Percentiles rank a stretch among this genome's conserved stretches.
Conservation (phyloP, 2,888 invertebrate species). For the Nomada goodeniana region DNA sequence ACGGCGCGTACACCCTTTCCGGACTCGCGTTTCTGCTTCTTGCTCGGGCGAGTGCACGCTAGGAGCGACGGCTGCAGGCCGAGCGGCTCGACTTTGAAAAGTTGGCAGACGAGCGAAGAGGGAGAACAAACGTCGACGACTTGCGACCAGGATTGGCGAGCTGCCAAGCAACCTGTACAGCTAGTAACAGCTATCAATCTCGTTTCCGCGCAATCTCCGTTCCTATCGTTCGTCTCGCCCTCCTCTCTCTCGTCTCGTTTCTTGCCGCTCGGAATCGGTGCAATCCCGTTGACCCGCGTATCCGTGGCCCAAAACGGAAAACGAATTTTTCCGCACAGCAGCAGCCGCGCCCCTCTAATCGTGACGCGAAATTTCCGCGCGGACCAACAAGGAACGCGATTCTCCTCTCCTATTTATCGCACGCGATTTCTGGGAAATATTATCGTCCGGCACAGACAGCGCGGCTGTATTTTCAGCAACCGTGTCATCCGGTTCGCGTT, state of each 20-base stretch:
- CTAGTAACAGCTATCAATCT: constrained; percentile 60
- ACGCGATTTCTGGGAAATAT: constrained; percentile 59
- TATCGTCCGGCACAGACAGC: constrained; percentile 36
- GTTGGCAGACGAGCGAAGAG: constrained; percentile 29
- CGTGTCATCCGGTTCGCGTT: constrained; percentile 74
- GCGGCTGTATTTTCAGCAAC: constrained; percentile 75
- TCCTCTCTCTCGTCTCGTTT: too few species aligned
- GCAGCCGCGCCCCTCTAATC: background rate
- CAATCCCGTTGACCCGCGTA: too few species aligned
- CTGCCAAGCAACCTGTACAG: constrained; percentile 59
- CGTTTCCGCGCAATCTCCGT: constrained; percentile 50
- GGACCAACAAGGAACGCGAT: constrained; percentile 41
- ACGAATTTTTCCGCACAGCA: too few species aligned
- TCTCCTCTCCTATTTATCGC: background rate
- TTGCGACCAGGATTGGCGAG: constrained; percentile 55
- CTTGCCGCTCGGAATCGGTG: background rate
- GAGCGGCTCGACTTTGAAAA: constrained; percentile 52
- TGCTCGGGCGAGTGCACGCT: constrained; percentile 9
- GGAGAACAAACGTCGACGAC: constrained; percentile 54
- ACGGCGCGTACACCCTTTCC: constrained; percentile 25
- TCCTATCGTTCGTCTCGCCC: constrained; percentile 19
- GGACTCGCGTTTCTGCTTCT: constrained; percentile 26
- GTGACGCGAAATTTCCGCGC: background rate
- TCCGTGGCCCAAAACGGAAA: too few species aligned
- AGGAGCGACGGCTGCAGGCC: constrained; percentile 43